phyloP scores from a whole-genome alignment of 2,888 invertebrate species.

The Helicoverpa assulta region DNA sequence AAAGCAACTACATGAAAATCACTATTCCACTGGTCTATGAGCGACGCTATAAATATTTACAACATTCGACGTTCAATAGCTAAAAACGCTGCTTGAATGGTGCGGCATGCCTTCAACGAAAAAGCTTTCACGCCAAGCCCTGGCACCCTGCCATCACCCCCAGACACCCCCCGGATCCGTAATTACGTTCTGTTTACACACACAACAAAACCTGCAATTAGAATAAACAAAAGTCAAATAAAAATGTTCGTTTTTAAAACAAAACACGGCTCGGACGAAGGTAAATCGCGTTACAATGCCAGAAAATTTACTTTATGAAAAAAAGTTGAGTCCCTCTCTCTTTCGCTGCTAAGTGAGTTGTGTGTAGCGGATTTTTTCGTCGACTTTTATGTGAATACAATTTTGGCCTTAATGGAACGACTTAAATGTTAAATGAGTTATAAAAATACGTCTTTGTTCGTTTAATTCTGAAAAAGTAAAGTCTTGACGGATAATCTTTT shows the following conservation, averaged over 20 bases:
- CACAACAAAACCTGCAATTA: conserved; percentile 67
- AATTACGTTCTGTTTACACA: conserved; percentile 67
- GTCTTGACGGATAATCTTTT: no score
- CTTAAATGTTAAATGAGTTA: conserved; percentile 8
- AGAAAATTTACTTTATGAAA: conserved; percentile 50
- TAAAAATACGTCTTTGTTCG: neutral
- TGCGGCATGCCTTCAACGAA: conserved; percentile 25
- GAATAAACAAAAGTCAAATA: conserved; percentile 66
- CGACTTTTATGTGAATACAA: conserved; percentile 36
- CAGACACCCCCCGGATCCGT: conserved; percentile 52
- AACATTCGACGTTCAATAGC: conserved; percentile 25
- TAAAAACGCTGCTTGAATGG: conserved; percentile 32
- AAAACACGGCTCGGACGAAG: conserved; percentile 50
- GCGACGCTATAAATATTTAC: conserved; percentile 19
- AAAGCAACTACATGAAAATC: conserved; percentile 14
- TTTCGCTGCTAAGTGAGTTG: conserved; percentile 44
- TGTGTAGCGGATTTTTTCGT: conserved; percentile 35
- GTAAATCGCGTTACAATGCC: conserved; percentile 53
- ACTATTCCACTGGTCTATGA: conserved; percentile 16
- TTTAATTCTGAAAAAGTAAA: neutral
- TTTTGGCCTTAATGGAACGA: conserved; percentile 34
- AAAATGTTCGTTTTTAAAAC: conserved; percentile 59
- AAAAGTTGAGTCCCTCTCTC: conserved; percentile 37
- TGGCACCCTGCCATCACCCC: conserved; percentile 49
- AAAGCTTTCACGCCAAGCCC: conserved; percentile 51